Conservation (phyloP, 2,888 invertebrate genomes). For the Heliconius aoede region DNA sequence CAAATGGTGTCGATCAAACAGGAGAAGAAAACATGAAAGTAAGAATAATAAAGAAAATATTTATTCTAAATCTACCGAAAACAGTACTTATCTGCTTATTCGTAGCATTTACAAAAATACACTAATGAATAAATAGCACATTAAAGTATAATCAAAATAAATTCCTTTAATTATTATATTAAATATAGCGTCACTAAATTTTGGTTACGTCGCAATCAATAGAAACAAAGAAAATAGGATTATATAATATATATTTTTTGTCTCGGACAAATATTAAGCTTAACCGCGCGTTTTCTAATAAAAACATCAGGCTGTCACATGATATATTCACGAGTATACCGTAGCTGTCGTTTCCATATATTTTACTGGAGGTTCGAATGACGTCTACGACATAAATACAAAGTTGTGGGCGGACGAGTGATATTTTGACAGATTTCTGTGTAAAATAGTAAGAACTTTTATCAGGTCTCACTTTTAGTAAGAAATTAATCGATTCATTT, state of each 20-base stretch:
- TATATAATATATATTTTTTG: conserved; percentile 23
- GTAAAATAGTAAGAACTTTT: not conserved
- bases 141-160: too few species aligned
- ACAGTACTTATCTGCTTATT: too few species aligned
- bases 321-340: conserved; percentile 44
- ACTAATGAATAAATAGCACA: too few species aligned
- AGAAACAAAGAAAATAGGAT: conserved; percentile 14
- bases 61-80: too few species aligned
- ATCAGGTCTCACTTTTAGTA: not conserved
- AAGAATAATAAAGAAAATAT: too few species aligned
- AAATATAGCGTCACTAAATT: not conserved
- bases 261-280: conserved; percentile 37
- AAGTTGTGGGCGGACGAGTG: not conserved
- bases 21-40: too few species aligned
- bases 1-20: too few species aligned
- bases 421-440: not conserved
- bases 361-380: conserved; percentile 38
- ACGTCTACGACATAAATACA: conserved; percentile 36
- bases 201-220: not conserved
- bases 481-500: not conserved
- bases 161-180: too few species aligned
- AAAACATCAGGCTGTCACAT: conserved; percentile 43
- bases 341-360: conserved; percentile 44
- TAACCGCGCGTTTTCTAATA: conserved; percentile 42
- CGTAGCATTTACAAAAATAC: too few species aligned